A percentile compares a stretch with the other conserved stretches of the same genome.
Conservation (phyloP, 2,888 invertebrate species). For the Calliopum simillimum region DNA sequence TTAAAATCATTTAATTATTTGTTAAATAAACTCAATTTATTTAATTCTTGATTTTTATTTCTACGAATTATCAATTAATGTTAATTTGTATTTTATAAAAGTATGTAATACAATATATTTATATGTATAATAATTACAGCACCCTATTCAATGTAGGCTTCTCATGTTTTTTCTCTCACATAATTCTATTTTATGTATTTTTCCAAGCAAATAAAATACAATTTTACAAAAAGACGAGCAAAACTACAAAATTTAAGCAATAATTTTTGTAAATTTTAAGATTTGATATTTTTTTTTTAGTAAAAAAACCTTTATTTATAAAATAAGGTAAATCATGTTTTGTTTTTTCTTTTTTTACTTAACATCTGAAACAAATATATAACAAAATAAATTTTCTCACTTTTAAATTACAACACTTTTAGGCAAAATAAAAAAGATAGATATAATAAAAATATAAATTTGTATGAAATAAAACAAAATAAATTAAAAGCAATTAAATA, state of each 20-base stretch:
- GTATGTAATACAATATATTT: constrained; percentile 17
- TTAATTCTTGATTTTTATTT: constrained; percentile 13
- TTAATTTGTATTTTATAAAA: constrained; percentile 32
- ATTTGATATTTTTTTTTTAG: constrained; percentile 12
- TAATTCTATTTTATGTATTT: constrained; percentile 3
- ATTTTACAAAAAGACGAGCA: constrained; percentile 7
- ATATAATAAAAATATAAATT: constrained; percentile 29
- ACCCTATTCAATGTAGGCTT: constrained; percentile 26
- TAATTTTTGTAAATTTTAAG: constrained; percentile 5
- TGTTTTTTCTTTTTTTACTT: constrained; percentile 39
- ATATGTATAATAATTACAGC: constrained; percentile 33
- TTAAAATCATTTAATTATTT: constrained; percentile 16
- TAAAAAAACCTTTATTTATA: constrained; percentile 61
- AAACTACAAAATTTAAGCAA: constrained; percentile 5
- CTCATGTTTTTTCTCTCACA: constrained; percentile 9
- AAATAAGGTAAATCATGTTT: constrained; percentile 58
- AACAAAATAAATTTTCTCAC: constrained; percentile 43
- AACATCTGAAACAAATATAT: constrained; percentile 40
- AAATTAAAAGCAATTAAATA: constrained; percentile 43
- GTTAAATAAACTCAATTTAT: constrained; percentile 19
- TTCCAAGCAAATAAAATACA: background rate
- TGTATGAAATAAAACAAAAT: constrained; percentile 38
- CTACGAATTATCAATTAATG: constrained; percentile 18
- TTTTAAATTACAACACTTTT: constrained; percentile 33
- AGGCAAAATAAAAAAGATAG: constrained; percentile 22